Evolutionary conservation across 2,797 vertebrate genomes (phyloP).

Genomic region (Psittacula derbiana): DNA sequence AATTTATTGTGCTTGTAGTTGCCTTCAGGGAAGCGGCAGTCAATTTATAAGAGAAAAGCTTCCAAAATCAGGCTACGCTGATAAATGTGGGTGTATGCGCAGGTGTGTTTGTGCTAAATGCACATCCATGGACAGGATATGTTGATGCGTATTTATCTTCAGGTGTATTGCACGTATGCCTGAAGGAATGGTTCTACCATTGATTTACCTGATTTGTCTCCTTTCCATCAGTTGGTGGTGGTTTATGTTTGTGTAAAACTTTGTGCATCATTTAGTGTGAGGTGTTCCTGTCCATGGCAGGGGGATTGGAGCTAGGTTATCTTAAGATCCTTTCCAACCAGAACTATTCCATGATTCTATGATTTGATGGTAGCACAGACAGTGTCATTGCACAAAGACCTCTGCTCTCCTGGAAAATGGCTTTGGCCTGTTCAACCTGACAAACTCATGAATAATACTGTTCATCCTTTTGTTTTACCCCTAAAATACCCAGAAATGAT

Average conservation of each 20-base stretch:
- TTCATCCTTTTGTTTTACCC: neutral
- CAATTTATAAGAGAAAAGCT: constrained; percentile 66
- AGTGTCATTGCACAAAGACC: neutral
- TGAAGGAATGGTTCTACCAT: neutral
- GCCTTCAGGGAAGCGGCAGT: constrained; percentile 72
- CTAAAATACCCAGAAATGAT: neutral
- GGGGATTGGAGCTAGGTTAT: neutral
- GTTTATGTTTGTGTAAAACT: neutral
- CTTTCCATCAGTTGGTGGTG: neutral
- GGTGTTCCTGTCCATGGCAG: neutral
- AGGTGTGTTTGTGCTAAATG: neutral
- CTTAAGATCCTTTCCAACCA: neutral
- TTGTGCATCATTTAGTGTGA: neutral
- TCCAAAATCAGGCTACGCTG: neutral
- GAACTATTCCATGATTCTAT: neutral
- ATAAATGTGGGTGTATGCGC: neutral
- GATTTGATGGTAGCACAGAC: neutral
- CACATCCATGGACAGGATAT: accelerated
- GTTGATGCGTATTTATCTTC: neutral
- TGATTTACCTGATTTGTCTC: neutral
- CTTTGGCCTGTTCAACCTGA: neutral
- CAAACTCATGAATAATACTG: neutral
- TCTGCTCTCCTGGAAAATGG: neutral
- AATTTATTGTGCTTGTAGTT: constrained; percentile 71
- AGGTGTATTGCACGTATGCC: accelerated